Base-by-base conservation (phyloP, 2,113 vertebrate genomes). In the Regulus satrapa region DNA sequence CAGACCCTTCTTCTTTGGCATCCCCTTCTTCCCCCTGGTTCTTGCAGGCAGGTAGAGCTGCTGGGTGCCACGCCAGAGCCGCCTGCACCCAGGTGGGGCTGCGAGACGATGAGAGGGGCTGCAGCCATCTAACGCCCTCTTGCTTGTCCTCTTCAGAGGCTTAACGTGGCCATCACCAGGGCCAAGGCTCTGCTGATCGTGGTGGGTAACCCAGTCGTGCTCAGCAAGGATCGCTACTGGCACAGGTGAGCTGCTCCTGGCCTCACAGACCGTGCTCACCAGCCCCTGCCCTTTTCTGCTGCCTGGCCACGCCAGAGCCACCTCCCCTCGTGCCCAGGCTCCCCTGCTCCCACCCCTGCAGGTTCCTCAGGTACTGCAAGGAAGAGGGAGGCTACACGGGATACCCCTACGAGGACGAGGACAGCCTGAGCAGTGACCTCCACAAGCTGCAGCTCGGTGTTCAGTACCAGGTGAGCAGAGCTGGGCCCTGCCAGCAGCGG, bases 161-260 rank as follows among this genome's bases (percentile, higher is more conserved):
- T 99, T 90, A 99, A 99, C 4, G 99, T 99, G 90, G 99, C 99
- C 38, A 87, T 99, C 96, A 99, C 99, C 41, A 98, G 99, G 96
- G 98, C 99, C 86, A 99, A 99, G 97, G 97, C 99, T 49, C 95
- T 99, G 93, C 96, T 99, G 86, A 99, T 99, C 3, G 94, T 99
- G 79, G 98, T 99, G 94, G 99, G 99, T 48, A 99, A 99, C 95
- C 98, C 99, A 0, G 54, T 88, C 1, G 98, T 99, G 89, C 98
- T 99, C 89, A 91, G 92, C 64, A 96, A 97, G 12, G 99, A 99
- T 62, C 38, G 40, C 0, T 96, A 97, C 92, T 99, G 99, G 99
- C 92, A 85, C 52, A 94, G 85, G 99, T 99, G 97, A 88, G 98
- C 73, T 28, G 68, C 23, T 18, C 15, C 59, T 52, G 4, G 15